These are phyloP conservation scores for Apamea sordens DNA, from an alignment of 2,888 invertebrate species.

Conservation along the genomic window DNA sequence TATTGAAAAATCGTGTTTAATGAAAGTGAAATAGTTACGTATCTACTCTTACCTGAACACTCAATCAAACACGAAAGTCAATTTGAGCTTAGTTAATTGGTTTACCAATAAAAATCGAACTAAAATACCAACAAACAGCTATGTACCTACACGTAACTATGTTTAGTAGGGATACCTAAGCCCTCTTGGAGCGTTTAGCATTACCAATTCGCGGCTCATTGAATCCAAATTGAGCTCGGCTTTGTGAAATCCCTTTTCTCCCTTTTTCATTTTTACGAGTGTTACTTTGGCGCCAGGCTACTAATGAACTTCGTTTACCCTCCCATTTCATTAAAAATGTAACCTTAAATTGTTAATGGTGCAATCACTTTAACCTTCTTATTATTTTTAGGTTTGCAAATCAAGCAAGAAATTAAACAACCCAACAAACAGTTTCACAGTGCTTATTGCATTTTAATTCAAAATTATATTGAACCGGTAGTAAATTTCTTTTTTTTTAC, in stretches of 20 bases:
- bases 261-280: slow-evolving; percentile 84
- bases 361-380: slow-evolving; percentile 40
- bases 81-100: slow-evolving; percentile 25
- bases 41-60: neutral
- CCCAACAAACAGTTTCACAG: slow-evolving; percentile 3
- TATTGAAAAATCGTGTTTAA: neutral
- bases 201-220: slow-evolving; percentile 84
- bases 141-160: slow-evolving; percentile 55
- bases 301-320: slow-evolving; percentile 79
- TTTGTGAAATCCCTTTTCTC: slow-evolving; percentile 79
- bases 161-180: slow-evolving; percentile 71
- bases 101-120: slow-evolving; percentile 16
- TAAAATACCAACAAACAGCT: slow-evolving; percentile 43
- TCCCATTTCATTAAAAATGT: slow-evolving; percentile 68
- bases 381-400: slow-evolving; percentile 40
- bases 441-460: neutral
- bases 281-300: slow-evolving; percentile 76
- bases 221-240: slow-evolving; percentile 82
- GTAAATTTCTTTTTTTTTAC: neutral
- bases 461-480: neutral
- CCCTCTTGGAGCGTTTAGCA: slow-evolving; percentile 80
- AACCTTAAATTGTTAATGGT: slow-evolving; percentile 54
- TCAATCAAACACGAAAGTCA: too few species aligned
- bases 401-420: neutral
- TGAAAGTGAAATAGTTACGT: neutral